Conservation (phyloP, 2,113 vertebrate genomes). For the Laterallus jamaicensis region DNA sequence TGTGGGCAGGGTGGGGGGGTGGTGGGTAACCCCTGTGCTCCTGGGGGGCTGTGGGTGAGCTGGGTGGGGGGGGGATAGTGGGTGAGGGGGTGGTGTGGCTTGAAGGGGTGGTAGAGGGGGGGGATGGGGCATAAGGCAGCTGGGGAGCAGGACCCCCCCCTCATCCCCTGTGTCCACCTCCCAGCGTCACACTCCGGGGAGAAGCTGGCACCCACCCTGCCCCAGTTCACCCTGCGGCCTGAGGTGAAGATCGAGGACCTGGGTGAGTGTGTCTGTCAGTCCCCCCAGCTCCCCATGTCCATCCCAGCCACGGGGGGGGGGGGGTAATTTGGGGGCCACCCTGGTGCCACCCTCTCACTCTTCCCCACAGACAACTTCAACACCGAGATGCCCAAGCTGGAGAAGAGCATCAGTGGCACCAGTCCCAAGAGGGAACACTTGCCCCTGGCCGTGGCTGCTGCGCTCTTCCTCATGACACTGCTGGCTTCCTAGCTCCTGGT, state of each 20-base stretch:
- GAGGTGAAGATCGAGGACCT: slow-evolving; percentile 93
- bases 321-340: not conserved
- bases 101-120: not conserved
- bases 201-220: slow-evolving; percentile 86
- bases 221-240: slow-evolving; percentile 92
- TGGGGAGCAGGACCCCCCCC: slow-evolving; percentile 8
- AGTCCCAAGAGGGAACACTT: slow-evolving; percentile 92
- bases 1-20: too few species aligned
- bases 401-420: slow-evolving; percentile 97
- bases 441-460: slow-evolving; percentile 85
- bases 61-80: too few species aligned
- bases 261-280: slow-evolving; percentile 77
- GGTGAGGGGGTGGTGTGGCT: not conserved
- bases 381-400: slow-evolving; percentile 90
- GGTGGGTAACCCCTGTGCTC: too few species aligned
- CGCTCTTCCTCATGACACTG: slow-evolving; percentile 86
- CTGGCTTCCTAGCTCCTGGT: slow-evolving; percentile 86
- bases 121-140: not conserved
- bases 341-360: not conserved
- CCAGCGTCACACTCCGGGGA: slow-evolving; percentile 88
- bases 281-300: not conserved
- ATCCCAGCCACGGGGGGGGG: not conserved
- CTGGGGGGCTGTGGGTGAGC: too few species aligned
- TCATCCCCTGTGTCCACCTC: slow-evolving; percentile 53
- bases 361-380: slow-evolving; percentile 85